phyloP scores from a whole-genome alignment of 2,113 vertebrate species.

The Ranitomeya imitator region DNA sequence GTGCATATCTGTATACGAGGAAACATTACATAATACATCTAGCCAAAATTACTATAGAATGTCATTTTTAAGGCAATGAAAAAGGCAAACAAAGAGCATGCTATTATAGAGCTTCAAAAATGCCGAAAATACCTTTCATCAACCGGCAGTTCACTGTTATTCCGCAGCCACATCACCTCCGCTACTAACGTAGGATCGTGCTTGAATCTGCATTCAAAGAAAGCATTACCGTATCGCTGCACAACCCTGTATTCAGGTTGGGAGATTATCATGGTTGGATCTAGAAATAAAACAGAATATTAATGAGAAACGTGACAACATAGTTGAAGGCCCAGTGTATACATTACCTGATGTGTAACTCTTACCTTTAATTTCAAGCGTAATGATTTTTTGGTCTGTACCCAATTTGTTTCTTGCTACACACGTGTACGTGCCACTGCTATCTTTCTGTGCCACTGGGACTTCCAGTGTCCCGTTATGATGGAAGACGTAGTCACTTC shows the following conservation, averaged over 20 bases:
- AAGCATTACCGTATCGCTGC: conserved; percentile 79
- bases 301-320: background rate
- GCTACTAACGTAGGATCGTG: conserved; percentile 84
- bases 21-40: background rate
- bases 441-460: conserved; percentile 76
- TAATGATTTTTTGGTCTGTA: conserved; percentile 84
- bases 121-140: conserved; percentile 82
- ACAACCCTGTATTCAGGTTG: conserved; percentile 86
- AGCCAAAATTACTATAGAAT: background rate
- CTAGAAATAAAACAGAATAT: conserved; percentile 74
- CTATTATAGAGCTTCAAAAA: background rate
- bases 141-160: conserved; percentile 81
- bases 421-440: conserved; percentile 88
- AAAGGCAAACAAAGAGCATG: too few relatives aligned
- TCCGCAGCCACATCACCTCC: conserved; percentile 85
- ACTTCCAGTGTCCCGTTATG: conserved; percentile 94
- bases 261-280: conserved; percentile 90
- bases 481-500: conserved; percentile 82
- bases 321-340: background rate
- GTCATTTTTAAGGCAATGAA: too few relatives aligned
- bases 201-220: conserved; percentile 91
- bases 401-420: conserved; percentile 86
- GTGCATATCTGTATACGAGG: background rate
- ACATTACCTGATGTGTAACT: conserved; percentile 4
- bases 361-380: conserved; percentile 93